A percentile compares a stretch with the other conserved stretches of the same genome.
Evolutionary conservation across 2,888 invertebrate genomes (phyloP).

Genomic region (Tachina fera): DNA sequence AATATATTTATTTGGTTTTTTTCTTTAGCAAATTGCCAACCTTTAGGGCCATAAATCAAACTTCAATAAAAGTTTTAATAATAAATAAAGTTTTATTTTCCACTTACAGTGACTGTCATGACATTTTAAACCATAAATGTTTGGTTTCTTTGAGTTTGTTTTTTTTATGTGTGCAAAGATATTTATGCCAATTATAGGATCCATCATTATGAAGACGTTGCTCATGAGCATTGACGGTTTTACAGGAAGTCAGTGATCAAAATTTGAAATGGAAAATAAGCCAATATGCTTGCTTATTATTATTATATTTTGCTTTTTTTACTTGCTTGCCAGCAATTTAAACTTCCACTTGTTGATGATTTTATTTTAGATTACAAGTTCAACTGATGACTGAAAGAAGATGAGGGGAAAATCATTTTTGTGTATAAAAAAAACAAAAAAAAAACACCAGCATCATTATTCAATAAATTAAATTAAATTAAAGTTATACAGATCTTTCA

Average conservation of each 20-base stretch:
- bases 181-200: slow-evolving; percentile 50
- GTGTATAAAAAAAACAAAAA: neutral
- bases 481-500: slow-evolving; percentile 24
- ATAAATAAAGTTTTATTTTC: slow-evolving; percentile 1
- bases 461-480: slow-evolving; percentile 53
- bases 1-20: slow-evolving; percentile 12
- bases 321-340: slow-evolving; percentile 43
- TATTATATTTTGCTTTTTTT: slow-evolving; percentile 2
- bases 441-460: slow-evolving; percentile 35
- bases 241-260: slow-evolving; percentile 61
- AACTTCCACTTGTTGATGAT: slow-evolving; percentile 53
- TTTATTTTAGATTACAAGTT: slow-evolving; percentile 36
- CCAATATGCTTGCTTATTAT: slow-evolving; percentile 35
- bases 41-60: slow-evolving; percentile 61
- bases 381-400: neutral
- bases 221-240: slow-evolving; percentile 49
- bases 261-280: slow-evolving; percentile 40
- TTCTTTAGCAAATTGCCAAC: slow-evolving; percentile 21
- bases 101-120: slow-evolving; percentile 30
- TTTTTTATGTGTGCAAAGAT: neutral
- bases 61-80: slow-evolving; percentile 24
- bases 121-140: slow-evolving; percentile 35
- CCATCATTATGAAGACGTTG: slow-evolving; percentile 28
- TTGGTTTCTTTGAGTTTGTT: neutral
- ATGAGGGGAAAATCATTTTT: neutral